These are phyloP conservation scores for Drosophila peninsularis DNA, from an alignment of 2,888 invertebrate genomes.

Conservation along the genomic window DNA sequence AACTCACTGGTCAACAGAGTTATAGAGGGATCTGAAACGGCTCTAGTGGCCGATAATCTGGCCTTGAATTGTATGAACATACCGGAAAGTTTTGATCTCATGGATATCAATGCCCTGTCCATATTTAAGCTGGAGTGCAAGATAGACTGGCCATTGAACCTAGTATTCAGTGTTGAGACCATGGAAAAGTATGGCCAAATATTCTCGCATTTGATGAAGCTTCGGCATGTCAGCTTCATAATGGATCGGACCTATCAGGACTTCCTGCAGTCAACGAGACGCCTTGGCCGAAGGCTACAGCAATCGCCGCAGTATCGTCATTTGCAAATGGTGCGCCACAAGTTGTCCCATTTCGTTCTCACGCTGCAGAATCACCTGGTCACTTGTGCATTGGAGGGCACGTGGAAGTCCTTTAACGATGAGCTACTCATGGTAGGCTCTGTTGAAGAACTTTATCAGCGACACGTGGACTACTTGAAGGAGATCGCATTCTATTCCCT, in stretches of 20 bases:
- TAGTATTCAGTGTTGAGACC: constrained; percentile 90
- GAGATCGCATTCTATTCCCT: constrained; percentile 91
- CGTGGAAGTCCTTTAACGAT: constrained; percentile 90
- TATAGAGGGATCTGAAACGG: constrained; percentile 85
- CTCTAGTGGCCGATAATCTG: constrained; percentile 84
- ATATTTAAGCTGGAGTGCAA: constrained; percentile 89
- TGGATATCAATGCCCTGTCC: constrained; percentile 88
- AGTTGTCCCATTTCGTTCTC: constrained; percentile 91
- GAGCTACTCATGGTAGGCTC: constrained; percentile 88
- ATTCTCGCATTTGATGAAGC: constrained; percentile 90
- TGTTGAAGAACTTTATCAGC: constrained; percentile 90
- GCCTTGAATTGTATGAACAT: constrained; percentile 86
- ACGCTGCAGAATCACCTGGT: constrained; percentile 91
- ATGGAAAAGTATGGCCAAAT: constrained; percentile 90
- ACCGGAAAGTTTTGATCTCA: constrained; percentile 88
- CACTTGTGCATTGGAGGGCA: constrained; percentile 90
- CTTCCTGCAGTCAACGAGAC: constrained; percentile 87
- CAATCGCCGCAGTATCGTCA: constrained; percentile 89
- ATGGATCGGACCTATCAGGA: constrained; percentile 89
- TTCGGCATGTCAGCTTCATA: constrained; percentile 91
- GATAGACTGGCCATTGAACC: constrained; percentile 91
- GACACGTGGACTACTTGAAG: constrained; percentile 91
- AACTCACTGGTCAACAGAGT: constrained; percentile 89
- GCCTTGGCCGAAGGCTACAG: constrained; percentile 85
- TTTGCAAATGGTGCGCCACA: constrained; percentile 89